Conservation (phyloP, 2,888 invertebrate species). For the Elegia similella region DNA sequence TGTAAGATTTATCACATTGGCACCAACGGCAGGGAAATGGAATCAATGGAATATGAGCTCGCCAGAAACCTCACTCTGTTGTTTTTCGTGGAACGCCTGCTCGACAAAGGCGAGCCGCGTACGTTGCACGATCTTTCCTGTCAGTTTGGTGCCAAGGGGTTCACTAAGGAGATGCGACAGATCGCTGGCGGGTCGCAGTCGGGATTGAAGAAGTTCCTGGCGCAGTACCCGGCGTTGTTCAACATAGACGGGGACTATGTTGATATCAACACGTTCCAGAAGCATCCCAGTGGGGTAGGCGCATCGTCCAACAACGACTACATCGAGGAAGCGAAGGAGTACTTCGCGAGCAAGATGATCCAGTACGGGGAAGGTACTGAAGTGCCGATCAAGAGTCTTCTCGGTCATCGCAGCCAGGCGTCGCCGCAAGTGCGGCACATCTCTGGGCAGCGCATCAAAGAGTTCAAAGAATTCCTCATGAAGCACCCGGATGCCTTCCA, state of each 20-base stretch:
- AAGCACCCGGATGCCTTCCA: constrained; percentile 93
- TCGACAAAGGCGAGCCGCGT: constrained; percentile 97
- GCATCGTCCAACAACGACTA: constrained; percentile 90
- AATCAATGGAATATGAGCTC: constrained; percentile 96
- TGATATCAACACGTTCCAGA: constrained; percentile 90
- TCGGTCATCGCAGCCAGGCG: constrained; percentile 98
- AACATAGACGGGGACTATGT: constrained; percentile 96
- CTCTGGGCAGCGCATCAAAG: constrained; percentile 95
- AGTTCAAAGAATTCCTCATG: constrained; percentile 94
- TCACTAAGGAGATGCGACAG: constrained; percentile 99
- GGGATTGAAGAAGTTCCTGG: constrained; percentile 97
- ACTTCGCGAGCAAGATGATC: constrained; percentile 96
- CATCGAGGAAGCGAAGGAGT: constrained; percentile 98
- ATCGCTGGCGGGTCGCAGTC: constrained; percentile 97
- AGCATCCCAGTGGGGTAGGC: constrained; percentile 81
- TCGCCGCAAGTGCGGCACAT: constrained; percentile 98
- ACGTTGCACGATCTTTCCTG: constrained; percentile 98
- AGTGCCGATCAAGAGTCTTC: constrained; percentile 97
- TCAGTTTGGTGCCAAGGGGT: constrained; percentile 99
- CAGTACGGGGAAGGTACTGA: constrained; percentile 98
- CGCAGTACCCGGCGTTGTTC: constrained; percentile 98
- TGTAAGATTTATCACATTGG: constrained; percentile 73
- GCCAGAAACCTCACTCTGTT: constrained; percentile 97
- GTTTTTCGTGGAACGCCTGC: constrained; percentile 98
- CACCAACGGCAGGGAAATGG: constrained; percentile 86